A percentile compares a stretch with the other conserved stretches of the same genome.
Conservation (phyloP, 2,113 vertebrate genomes). For the Plotosus lineatus region DNA sequence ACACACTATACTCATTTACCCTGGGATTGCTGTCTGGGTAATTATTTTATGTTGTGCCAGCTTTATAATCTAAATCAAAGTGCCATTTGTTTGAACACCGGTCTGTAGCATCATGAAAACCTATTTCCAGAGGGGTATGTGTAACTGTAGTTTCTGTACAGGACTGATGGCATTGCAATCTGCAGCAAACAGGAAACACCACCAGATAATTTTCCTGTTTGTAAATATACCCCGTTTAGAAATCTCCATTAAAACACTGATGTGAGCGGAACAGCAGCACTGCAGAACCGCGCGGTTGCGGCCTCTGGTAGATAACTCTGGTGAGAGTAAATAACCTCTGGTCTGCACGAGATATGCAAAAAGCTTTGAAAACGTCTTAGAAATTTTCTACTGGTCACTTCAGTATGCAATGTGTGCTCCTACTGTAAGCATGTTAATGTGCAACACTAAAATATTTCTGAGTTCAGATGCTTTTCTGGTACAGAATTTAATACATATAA, state of each 20-base stretch:
- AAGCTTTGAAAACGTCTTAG: constrained; percentile 31
- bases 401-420: constrained; percentile 30
- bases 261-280: background rate
- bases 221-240: background rate
- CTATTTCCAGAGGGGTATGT: background rate
- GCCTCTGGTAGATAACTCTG: background rate
- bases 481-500: constrained; percentile 17
- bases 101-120: background rate
- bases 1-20: background rate
- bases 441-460: constrained; percentile 20
- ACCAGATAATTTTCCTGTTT: background rate
- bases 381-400: constrained; percentile 9
- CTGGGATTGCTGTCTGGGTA: background rate
- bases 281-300: background rate
- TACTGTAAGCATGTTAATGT: constrained; percentile 30
- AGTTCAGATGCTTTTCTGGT: background rate
- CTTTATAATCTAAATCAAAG: background rate
- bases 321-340: background rate
- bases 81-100: background rate
- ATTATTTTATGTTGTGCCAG: background rate
- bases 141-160: background rate
- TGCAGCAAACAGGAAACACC: background rate
- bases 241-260: background rate
- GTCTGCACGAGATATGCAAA: constrained; percentile 31
- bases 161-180: background rate